phyloP scores from a whole-genome alignment of 2,888 invertebrate species.

The Poecilus cupreus region DNA sequence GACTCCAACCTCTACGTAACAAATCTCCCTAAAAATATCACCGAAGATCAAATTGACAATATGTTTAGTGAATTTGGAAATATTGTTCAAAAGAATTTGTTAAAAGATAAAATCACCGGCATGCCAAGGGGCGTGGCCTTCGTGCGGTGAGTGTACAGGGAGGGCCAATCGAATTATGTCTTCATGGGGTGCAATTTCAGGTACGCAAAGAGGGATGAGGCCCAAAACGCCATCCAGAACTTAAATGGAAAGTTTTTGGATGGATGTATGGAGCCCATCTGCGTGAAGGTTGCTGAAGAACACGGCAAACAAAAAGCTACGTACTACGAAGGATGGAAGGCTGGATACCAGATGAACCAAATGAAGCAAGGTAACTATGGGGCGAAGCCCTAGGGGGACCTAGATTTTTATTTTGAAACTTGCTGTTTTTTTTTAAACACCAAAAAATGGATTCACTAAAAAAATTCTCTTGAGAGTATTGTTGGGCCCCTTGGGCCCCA shows the following conservation, averaged over 20 bases:
- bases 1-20: conserved; percentile 96
- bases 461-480: too few species aligned
- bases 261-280: conserved; percentile 88
- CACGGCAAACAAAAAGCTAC: conserved; percentile 87
- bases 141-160: conserved; percentile 80
- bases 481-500: too few species aligned
- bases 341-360: conserved; percentile 50
- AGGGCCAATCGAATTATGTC: neutral
- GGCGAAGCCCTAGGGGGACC: too few species aligned
- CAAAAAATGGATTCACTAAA: too few species aligned
- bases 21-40: conserved; percentile 90
- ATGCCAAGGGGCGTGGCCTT: conserved; percentile 94
- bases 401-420: neutral
- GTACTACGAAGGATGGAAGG: conserved; percentile 56
- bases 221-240: conserved; percentile 90
- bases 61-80: conserved; percentile 92
- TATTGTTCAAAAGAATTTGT: conserved; percentile 93
- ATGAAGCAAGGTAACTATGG: conserved; percentile 37
- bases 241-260: conserved; percentile 90
- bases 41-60: conserved; percentile 87
- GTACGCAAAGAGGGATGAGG: conserved; percentile 91
- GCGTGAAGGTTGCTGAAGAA: conserved; percentile 87
- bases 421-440: neutral
- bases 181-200: conserved; percentile 71
- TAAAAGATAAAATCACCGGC: conserved; percentile 91